Conservation (phyloP, 2,888 invertebrate genomes). For the Thecocarcelia acutangulata region DNA sequence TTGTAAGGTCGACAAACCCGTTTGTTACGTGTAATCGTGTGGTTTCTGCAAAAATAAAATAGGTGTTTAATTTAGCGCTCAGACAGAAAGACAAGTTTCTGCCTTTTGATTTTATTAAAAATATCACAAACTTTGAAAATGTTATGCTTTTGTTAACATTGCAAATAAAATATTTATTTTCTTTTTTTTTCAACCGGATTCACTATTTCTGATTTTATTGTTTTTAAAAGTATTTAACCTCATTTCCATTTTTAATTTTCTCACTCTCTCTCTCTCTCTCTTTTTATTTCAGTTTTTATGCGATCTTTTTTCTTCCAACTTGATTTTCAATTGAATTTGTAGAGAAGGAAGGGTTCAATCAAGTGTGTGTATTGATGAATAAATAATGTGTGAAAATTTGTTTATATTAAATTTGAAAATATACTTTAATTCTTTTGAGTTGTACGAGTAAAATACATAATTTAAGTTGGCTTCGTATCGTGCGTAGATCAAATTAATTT, state of each 20-base stretch:
- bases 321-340: slow-evolving; percentile 19
- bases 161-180: slow-evolving; percentile 14
- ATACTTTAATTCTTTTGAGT: too few relatives aligned
- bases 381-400: neutral
- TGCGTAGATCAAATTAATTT: neutral
- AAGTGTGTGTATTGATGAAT: neutral
- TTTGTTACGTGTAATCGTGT: too few relatives aligned
- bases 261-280: slow-evolving; percentile 6
- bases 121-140: neutral
- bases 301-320: slow-evolving; percentile 17
- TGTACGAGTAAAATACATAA: neutral
- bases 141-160: slow-evolving; percentile 11
- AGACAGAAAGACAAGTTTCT: neutral
- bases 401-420: too few relatives aligned
- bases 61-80: neutral
- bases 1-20: too few relatives aligned
- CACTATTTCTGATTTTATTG: slow-evolving; percentile 1
- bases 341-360: neutral
- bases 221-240: slow-evolving; percentile 17
- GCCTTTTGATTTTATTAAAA: neutral
- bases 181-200: slow-evolving; percentile 22
- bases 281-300: neutral
- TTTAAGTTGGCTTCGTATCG: too few relatives aligned
- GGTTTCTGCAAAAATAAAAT: neutral
- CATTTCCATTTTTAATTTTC: slow-evolving; percentile 13